Percentiles rank a stretch among this genome's conserved stretches.
Conservation (phyloP, 2,888 invertebrate genomes). For the Morpho deidamia region DNA sequence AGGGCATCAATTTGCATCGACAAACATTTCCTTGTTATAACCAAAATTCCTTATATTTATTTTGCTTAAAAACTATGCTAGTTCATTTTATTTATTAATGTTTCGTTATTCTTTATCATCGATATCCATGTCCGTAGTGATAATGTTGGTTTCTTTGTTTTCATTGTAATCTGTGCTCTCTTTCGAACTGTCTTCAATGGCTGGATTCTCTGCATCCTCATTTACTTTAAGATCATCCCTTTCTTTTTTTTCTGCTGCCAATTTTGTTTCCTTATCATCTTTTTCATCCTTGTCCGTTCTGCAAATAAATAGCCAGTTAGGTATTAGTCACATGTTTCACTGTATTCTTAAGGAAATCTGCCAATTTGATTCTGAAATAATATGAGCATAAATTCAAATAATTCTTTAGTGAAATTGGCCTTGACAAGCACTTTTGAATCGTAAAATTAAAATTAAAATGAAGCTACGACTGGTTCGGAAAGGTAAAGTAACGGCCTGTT, state of each 20-base stretch:
- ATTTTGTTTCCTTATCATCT: conserved; percentile 23
- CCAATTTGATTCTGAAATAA: not conserved
- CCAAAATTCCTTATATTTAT: not conserved
- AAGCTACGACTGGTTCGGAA: too few species aligned
- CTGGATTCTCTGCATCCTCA: conserved; percentile 6
- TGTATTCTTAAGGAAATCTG: not conserved
- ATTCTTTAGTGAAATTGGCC: too few species aligned
- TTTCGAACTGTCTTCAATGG: conserved; percentile 1
- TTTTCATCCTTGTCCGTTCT: conserved; percentile 38
- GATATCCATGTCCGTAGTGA: conserved; percentile 32
- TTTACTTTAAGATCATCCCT: conserved; percentile 15
- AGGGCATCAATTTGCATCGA: too few species aligned
- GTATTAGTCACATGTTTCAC: too few species aligned
- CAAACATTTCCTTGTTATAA: not conserved
- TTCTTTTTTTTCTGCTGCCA: conserved; percentile 8
- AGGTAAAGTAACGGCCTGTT: too few species aligned
- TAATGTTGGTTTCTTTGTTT: conserved; percentile 28
- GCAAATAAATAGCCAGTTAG: not conserved
- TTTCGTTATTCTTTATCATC: conserved; percentile 31
- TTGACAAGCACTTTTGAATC: too few species aligned
- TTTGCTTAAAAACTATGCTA: not conserved
- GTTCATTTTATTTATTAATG: not conserved
- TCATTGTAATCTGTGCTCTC: conserved; percentile 6
- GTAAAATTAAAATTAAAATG: too few species aligned
- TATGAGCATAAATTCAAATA: too few species aligned